Conservation (phyloP, 2,113 vertebrate species). For the Pimephales promelas region DNA sequence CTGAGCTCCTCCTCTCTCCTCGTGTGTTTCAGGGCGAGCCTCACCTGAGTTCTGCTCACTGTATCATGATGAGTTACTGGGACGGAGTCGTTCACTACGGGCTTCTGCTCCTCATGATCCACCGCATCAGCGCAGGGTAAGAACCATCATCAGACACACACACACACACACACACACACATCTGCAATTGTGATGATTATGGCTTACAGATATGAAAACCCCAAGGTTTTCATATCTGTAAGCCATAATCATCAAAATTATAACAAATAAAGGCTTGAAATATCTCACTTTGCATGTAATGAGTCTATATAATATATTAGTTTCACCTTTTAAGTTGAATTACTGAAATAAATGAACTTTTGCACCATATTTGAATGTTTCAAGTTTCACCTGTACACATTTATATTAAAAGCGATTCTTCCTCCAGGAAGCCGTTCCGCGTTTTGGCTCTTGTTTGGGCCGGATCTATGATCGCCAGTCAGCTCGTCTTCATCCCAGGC, state of each 20-base stretch:
- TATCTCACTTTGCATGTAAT: no score
- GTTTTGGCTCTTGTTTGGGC: conserved; percentile 85
- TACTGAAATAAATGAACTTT: no score
- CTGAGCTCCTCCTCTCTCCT: neutral
- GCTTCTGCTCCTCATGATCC: conserved; percentile 83
- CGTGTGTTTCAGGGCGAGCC: conserved; percentile 79
- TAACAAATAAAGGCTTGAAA: no score
- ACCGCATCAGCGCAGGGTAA: conserved; percentile 81
- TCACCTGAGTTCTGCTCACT: conserved; percentile 82
- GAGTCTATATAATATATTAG: no score
- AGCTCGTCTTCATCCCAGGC: conserved; percentile 83
- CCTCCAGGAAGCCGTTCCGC: conserved; percentile 80
- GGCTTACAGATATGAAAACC: no score
- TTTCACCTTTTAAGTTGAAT: no score
- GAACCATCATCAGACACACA: neutral
- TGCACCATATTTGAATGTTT: no score
- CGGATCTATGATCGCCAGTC: conserved; percentile 83
- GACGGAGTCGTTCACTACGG: conserved; percentile 82
- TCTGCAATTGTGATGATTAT: no score
- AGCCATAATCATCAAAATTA: no score
- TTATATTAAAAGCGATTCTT: no score
- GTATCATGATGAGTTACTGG: conserved; percentile 90
- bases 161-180: neutral
- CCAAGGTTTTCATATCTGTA: no score
- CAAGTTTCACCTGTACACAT: no score